Evolutionary conservation across 2,797 vertebrate genomes (phyloP), one percentile per base, ranked within the genome.

Genomic region (Lagorchestes hirsutus): DNA sequence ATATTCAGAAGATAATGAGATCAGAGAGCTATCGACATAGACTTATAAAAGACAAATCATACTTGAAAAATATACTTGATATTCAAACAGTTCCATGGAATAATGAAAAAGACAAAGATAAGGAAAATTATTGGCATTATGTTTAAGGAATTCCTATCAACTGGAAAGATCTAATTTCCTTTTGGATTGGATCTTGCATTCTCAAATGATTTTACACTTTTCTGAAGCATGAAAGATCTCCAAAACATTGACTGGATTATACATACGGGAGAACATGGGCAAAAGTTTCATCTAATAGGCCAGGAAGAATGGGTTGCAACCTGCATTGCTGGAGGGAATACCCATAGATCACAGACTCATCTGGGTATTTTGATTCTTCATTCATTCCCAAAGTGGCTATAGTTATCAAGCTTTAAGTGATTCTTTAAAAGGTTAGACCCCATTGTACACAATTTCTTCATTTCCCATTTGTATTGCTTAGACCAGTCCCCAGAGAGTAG

Each of bases 41-140:
- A 62, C 93, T 96, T 90, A 56, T 91, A 92, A 1, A 90, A 91
- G 93, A 59, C 67, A 82, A 82, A 82, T 82, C 5, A 82, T 24
- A 22, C 22, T 46, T 82, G 74, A 82, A 82, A 82, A 82, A 40
- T 82, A 22, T 82, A 8, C 18, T 82, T 82, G n/a, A 8, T 82
- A 46, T 82, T 82, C 40, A 46, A 82, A 82, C 22, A 46, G 8
- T 40, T 46, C n/a, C 24, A 82, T 46, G 27, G 40, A 82, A 46
- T 46, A 10, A 24, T 82, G 40, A 46, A 82, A 46, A 82, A 82
- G 40, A 82, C 46, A 74, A 74, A 13, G 34, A 46, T 82, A 3
- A 46, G 18, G 74, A 24, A 46, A 82, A 82, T 82, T 46, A 82
- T 82, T 82, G 46, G 2, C 74, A 82, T 82, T 82, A 82, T 82